Percentiles rank a stretch among this genome's conserved stretches.
These are phyloP conservation scores for Lasioglossum pauxillum DNA, from an alignment of 2,888 invertebrate species.

Conservation along the genomic window DNA sequence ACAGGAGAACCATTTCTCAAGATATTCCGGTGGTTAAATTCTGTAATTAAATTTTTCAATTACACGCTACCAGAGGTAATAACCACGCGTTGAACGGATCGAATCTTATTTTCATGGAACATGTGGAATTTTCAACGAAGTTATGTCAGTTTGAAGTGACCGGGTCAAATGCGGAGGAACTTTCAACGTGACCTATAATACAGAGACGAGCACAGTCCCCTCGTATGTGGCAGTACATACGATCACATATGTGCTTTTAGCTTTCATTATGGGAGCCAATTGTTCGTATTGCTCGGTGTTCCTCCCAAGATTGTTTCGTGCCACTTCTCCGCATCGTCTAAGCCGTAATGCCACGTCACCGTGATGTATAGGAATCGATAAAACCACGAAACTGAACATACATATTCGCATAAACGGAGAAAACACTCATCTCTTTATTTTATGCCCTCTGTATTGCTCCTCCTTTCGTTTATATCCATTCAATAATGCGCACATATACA, in stretches of 20 bases:
- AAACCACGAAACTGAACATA: not conserved
- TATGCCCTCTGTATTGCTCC: not conserved
- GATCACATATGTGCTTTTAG: not conserved
- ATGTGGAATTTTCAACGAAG: not conserved
- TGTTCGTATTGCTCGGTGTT: not conserved
- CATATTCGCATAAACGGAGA: not conserved
- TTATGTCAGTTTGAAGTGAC: not conserved
- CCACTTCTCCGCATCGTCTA: not conserved
- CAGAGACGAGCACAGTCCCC: not conserved
- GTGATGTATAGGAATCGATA: not conserved
- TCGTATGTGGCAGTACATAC: not conserved
- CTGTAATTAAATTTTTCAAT: not conserved
- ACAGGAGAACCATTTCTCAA: not conserved
- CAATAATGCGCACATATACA: not conserved
- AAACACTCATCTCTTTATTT: not conserved
- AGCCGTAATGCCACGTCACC: not conserved
- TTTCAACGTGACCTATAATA: conserved; percentile 3
- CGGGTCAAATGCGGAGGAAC: not conserved
- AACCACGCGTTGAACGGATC: not conserved
- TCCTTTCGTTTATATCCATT: not conserved
- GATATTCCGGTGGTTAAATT: not conserved
- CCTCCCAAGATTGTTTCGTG: not conserved
- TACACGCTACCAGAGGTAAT: not conserved
- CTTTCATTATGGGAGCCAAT: not conserved
- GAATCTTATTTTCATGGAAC: not conserved